phyloP scores from a whole-genome alignment of 1,140 invertebrate genomes.

The Probaryconus sp. region DNA sequence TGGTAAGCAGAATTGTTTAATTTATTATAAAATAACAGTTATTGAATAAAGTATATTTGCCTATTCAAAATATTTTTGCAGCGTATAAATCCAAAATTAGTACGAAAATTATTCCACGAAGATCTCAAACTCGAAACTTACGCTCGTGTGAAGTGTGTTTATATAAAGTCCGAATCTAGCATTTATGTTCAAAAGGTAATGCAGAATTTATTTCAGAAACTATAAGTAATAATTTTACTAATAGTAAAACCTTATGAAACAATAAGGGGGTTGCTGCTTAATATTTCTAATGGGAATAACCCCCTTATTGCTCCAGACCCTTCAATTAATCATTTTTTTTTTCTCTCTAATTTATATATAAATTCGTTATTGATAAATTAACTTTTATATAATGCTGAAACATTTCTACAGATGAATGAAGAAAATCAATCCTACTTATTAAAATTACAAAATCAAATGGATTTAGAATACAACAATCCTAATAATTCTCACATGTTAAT shows the following conservation, averaged over 20 bases:
- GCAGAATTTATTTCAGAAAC: slow-evolving; percentile 16
- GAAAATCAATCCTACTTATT: background rate
- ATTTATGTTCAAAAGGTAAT: slow-evolving; percentile 74
- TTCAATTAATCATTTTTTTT: too few relatives aligned
- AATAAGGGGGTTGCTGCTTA: too few relatives aligned
- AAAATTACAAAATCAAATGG: background rate
- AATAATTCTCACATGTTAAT: slow-evolving; percentile 6
- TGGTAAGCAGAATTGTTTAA: too few relatives aligned
- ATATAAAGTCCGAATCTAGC: slow-evolving; percentile 64
- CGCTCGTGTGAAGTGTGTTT: slow-evolving; percentile 51
- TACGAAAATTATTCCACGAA: slow-evolving; percentile 58
- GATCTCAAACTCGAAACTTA: slow-evolving; percentile 41
- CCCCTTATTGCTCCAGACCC: too few relatives aligned
- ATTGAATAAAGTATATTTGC: background rate
- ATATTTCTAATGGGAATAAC: too few relatives aligned
- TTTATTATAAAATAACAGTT: too few relatives aligned
- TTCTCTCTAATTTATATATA: slow-evolving; percentile 1
- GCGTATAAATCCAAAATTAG: slow-evolving; percentile 58
- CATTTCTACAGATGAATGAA: too few relatives aligned
- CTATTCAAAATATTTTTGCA: slow-evolving; percentile 33
- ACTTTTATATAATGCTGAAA: background rate
- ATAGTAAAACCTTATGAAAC: too few relatives aligned
- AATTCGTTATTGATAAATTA: background rate
- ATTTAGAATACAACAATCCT: background rate
- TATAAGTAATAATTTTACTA: background rate